Base-by-base conservation (phyloP, 2,888 invertebrate genomes). In the Xanthorhoe designata region DNA sequence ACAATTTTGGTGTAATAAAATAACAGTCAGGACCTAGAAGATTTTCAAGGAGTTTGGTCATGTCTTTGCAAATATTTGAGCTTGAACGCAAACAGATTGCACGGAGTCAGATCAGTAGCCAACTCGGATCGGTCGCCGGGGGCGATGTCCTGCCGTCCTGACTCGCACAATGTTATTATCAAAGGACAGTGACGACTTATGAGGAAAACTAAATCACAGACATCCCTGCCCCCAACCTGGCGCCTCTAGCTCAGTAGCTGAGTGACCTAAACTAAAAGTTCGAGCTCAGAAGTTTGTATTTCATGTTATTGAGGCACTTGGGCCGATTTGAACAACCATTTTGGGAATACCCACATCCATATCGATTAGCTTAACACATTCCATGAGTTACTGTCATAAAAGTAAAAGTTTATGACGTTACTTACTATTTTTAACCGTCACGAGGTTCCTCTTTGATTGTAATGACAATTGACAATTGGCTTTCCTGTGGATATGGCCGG, bases 151-250 rank as follows among this genome's bases (percentile, higher is more conserved):
- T 64, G 55, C 51, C 66, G 69, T 64, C 69, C 69, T 64, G 64
- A 18, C 56, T 15, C 66, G 53, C 42, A 60, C 68, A 65, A 69
- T 67, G 61, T 68, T 73, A 68, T 68, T 68, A 72, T 72, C 70
- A 72, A 75, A 80, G 80, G 80, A 77, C 80, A 75, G 69, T 76
- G 73, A 79, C 73, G 42, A 59, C 35, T 59, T 59, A 51, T 15
- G 75, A 82, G 83, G 80, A 83, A 83, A 82, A 83, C 74, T 70
- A 78, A 76, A 49, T 55, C 19, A 72, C 72, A 69, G 72, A 69
- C 70, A 63, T 68, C 63, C 69, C 73, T 70, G 47, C 17, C 66
- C 68, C 72, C 55, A 15, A 45, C 47, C n/a, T 54, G 58, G 42
- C 49, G 58, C 45, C 38, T 57, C 50, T 35, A 38, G 50, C 59